Conservation (phyloP, 2,888 invertebrate genomes). For the Erebia palarica region DNA sequence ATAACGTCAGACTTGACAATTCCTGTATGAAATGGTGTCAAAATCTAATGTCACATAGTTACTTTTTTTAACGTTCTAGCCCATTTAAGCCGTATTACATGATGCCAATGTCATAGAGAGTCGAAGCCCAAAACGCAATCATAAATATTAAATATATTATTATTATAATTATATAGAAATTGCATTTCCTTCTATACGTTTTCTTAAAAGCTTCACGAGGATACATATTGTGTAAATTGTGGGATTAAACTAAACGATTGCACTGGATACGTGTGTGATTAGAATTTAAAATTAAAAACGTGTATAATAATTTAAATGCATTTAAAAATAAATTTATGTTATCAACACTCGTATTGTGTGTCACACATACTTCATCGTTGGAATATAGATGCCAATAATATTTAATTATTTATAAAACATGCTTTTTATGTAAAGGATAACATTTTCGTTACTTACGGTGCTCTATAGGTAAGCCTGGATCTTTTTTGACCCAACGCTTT, state of each 20-base stretch:
- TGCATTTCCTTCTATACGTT: slow-evolving; percentile 41
- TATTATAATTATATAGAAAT: slow-evolving; percentile 41
- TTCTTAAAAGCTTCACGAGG: slow-evolving; percentile 37
- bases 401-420: not conserved
- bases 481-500: too few species aligned
- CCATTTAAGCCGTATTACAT: not conserved
- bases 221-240: slow-evolving; percentile 34
- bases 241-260: slow-evolving; percentile 36
- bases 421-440: slow-evolving; percentile 4
- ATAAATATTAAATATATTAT: slow-evolving; percentile 46
- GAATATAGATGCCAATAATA: slow-evolving; percentile 2
- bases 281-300: slow-evolving; percentile 23
- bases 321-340: not conserved
- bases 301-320: slow-evolving; percentile 15
- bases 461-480: too few species aligned
- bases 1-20: not conserved
- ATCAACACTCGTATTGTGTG: not conserved
- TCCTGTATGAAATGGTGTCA: not conserved
- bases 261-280: slow-evolving; percentile 28
- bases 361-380: slow-evolving; percentile 9
- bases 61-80: not conserved
- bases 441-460: not conserved
- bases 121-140: slow-evolving; percentile 40
- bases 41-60: not conserved
- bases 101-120: not conserved